Evolutionary conservation across 1,140 invertebrate species (phyloP), one percentile per base, ranked within the genome.

Genomic region (Psilanteris sp.): DNA sequence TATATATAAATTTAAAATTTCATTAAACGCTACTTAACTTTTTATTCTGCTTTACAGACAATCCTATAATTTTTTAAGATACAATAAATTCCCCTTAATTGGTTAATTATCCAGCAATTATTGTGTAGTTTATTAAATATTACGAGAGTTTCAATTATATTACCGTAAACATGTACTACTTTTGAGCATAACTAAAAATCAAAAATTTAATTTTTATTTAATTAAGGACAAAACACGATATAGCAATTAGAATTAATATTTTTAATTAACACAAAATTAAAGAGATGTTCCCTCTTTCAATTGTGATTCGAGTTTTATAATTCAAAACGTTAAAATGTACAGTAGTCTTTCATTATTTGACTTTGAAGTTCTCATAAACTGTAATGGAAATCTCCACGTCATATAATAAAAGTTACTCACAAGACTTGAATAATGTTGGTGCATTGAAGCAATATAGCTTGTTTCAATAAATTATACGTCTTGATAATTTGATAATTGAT

Each of bases 401-500:
- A 9, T 29, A 29, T 54, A 54, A 54, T 54, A 54, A 66, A 44
- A 52, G 48, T 37, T 27, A 37, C 10, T n/a, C n/a, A n/a, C 61
- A 36, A 32, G 29, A 18, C 46, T 54, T 44, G 46, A 66, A 66
- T 66, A 48, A 27, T 52, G 59, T 43, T 43, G 62, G 1, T 22
- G 16, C 29, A 27, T 36, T 43, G 22, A 36, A 67, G 55, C 48
- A 66, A 66, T 54, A 11, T 10, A 27, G 18, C 1, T 27, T 37
- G 46, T n/a, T n/a, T 34, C 61, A 44, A 13, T 43, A 43, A 14
- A 32, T 48, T 44, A 24, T 50, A 11, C 24, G 50, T 62, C 57
- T 62, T 52, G 46, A 66, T 54, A 43, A 22, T 20, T 39, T 29
- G 46, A 36, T 26, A 43, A 66, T 54, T 52, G 37, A 54, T 66